These are phyloP conservation scores for Siderastrea siderea DNA, from an alignment of 92 coral and sea anemone species.

Conservation along the genomic window DNA sequence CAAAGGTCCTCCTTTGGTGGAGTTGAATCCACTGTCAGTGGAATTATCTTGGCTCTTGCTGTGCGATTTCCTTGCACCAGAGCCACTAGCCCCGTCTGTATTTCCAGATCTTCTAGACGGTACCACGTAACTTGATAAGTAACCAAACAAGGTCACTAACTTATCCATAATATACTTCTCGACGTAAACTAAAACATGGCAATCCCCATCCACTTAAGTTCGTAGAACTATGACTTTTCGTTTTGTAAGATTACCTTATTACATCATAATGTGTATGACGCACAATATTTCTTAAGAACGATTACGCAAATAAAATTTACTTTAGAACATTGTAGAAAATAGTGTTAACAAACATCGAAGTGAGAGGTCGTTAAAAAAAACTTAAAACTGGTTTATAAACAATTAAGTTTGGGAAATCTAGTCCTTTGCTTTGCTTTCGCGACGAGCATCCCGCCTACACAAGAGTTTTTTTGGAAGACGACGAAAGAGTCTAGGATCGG, in stretches of 20 bases:
- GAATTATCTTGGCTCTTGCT: background rate
- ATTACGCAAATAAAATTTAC: background rate
- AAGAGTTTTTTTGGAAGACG: too few species aligned
- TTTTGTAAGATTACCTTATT: background rate
- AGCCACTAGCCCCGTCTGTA: background rate
- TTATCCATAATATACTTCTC: slow-evolving; percentile 16
- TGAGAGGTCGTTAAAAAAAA: too few species aligned
- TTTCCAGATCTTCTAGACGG: slow-evolving; percentile 6
- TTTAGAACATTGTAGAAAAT: background rate
- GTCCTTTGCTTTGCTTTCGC: too few species aligned
- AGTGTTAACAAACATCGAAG: too few species aligned
- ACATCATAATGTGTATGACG: slow-evolving; percentile 15
- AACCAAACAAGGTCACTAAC: slow-evolving; percentile 20
- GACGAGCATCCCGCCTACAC: too few species aligned
- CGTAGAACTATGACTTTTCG: background rate
- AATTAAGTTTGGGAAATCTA: too few species aligned
- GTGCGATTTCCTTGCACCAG: background rate
- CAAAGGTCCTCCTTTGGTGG: background rate
- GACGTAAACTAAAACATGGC: background rate
- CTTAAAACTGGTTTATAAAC: too few species aligned
- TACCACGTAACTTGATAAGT: background rate
- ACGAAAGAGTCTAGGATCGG: too few species aligned
- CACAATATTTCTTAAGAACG: background rate
- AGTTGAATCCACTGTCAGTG: background rate
- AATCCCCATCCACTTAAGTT: background rate